Evolutionary conservation across 2,888 invertebrate genomes (phyloP).

Genomic region (Lycocerus yunnanus): DNA sequence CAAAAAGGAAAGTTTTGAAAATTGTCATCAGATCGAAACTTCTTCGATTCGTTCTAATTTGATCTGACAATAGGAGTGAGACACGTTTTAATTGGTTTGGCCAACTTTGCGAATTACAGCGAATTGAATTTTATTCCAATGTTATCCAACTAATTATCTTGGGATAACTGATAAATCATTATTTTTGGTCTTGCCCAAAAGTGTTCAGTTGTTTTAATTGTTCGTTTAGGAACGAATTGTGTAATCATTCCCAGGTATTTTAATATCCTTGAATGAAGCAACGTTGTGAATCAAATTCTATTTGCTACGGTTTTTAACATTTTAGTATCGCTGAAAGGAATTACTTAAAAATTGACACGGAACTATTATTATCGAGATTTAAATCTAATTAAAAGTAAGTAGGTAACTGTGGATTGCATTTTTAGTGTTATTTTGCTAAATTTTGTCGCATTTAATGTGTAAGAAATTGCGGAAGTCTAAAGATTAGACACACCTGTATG

Average conservation of each 20-base stretch:
- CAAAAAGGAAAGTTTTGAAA: neutral
- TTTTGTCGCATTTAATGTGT: neutral
- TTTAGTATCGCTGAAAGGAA: neutral
- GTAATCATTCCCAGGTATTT: neutral
- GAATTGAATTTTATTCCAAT: no score
- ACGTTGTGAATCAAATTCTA: neutral
- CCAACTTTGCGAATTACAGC: no score
- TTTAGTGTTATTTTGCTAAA: neutral
- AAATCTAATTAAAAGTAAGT: neutral
- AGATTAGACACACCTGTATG: conserved; percentile 9
- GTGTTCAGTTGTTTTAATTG: neutral
- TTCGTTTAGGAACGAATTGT: neutral
- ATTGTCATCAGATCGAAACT: no score
- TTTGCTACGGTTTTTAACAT: neutral
- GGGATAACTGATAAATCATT: no score
- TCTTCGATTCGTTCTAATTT: no score
- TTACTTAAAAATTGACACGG: neutral
- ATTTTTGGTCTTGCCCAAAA: neutral
- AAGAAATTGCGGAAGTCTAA: neutral
- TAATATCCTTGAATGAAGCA: neutral
- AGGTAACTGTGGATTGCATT: neutral
- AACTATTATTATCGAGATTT: neutral
- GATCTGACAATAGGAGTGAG: no score
- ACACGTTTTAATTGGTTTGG: no score
- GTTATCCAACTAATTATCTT: no score